Evolutionary conservation across 2,113 vertebrate genomes (phyloP).

Genomic region (Corvus cornix): DNA sequence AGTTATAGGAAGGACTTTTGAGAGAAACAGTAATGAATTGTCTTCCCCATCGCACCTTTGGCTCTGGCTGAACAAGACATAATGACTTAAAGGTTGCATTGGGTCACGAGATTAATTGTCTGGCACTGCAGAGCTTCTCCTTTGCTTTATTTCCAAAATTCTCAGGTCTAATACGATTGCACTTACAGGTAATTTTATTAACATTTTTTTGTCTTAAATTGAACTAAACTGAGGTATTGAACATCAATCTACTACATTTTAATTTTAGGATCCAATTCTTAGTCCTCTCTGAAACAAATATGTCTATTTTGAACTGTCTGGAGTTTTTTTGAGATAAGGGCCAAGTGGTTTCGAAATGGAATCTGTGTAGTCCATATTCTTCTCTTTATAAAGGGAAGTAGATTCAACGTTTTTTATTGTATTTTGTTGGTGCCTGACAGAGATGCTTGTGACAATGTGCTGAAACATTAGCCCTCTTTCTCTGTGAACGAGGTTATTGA

Average conservation of each 20-base stretch:
- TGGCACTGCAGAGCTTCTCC: neutral
- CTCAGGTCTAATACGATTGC: neutral
- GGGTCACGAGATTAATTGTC: neutral
- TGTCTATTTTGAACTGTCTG: neutral
- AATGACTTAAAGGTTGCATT: neutral
- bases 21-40: neutral
- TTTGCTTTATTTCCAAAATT: neutral
- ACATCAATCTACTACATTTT: neutral
- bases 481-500: neutral
- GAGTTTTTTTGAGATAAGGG: rapidly evolving
- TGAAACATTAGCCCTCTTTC: neutral
- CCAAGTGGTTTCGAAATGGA: neutral
- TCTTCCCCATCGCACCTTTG: neutral
- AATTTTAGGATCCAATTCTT: neutral
- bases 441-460: neutral
- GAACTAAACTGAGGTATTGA: neutral
- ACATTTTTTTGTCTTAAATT: neutral
- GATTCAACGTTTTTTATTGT: neutral
- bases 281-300: neutral
- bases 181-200: neutral
- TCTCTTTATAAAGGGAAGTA: neutral
- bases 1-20: neutral
- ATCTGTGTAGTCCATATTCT: neutral
- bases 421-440: neutral
- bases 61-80: neutral